phyloP scores from a whole-genome alignment of 2,797 vertebrate species.

The Telmatherina bonti region DNA sequence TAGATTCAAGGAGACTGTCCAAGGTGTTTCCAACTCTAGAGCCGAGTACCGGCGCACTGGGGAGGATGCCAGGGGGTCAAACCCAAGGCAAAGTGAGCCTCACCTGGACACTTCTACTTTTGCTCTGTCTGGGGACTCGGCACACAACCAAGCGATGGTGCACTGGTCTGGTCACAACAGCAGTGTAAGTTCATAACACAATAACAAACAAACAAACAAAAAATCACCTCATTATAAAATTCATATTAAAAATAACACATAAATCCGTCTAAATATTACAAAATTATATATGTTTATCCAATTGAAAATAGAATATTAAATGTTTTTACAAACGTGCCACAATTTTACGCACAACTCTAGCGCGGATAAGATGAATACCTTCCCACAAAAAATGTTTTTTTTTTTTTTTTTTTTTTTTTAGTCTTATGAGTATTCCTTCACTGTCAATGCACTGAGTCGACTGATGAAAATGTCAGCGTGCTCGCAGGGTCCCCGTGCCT shows the following conservation, averaged over 20 bases:
- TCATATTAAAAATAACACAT: not conserved
- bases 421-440: not conserved
- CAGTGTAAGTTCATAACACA: slow-evolving; percentile 93
- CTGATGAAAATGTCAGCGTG: slow-evolving; percentile 25
- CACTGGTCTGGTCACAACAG: slow-evolving; percentile 97
- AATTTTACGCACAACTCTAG: slow-evolving; percentile 69
- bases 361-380: slow-evolving; percentile 7
- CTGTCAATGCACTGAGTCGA: not conserved
- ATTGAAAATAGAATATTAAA: not conserved
- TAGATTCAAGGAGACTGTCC: slow-evolving; percentile 55
- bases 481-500: not conserved
- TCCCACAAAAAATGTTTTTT: not conserved
- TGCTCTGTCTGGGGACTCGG: slow-evolving; percentile 91
- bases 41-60: slow-evolving; percentile 76
- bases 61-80: slow-evolving; percentile 79
- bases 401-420: not conserved
- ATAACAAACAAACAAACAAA: too few species aligned
- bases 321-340: not conserved
- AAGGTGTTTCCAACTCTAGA: slow-evolving; percentile 78
- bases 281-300: not conserved
- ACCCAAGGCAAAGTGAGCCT: slow-evolving; percentile 83
- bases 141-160: slow-evolving; percentile 97
- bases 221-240: slow-evolving; percentile 11
- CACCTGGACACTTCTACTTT: slow-evolving; percentile 90
- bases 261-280: not conserved